Base-by-base conservation (phyloP, 2,113 vertebrate species). In the Pterocles orientalis region DNA sequence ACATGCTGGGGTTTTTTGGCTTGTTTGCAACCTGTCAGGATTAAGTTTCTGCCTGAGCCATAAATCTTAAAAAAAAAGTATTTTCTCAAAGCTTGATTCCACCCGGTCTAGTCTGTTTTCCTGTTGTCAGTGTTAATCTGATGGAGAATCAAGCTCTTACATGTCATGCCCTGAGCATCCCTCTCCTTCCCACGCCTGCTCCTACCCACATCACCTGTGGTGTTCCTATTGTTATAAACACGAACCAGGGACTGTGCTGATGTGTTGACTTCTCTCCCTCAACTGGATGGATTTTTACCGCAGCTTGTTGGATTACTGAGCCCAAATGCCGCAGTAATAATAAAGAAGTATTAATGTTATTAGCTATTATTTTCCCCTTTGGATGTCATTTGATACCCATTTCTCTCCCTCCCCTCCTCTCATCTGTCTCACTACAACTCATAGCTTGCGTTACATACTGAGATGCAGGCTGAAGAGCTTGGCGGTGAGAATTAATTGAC, bases 261-360 rank as follows among this genome's bases (percentile, higher is more conserved):
- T 14, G 25, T 86, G 83, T 48, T 84, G 80, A 31, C 80, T 91
- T 71, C 93, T 89, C 56, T 50, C 73, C 90, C 64, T 33, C 28
- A 61, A 72, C 57, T 82, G 82, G 72, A 53, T 39, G 28, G 71
- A 82, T 93, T 97, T 90, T 88, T 53, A 86, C 72, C 89, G 82
- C 82, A 88, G 88, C n/a, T 93, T 82, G 92, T 89, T 75, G 76
- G 78, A 29, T 86, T 88, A 43, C 84, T 43, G 82, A 95, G 39
- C 90, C 90, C 91, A 65, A 94, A 91, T 43, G 79, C 47, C 62
- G 50, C 82, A 88, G 62, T 43, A 92, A 96, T 94, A 95, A 81
- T 85, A 54, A 34, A 86, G 94, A 88, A 83, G n/a, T 65, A 81
- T 70, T 69, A 65, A 91, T 54, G 60, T 56, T 31, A 75, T 81